phyloP scores from a whole-genome alignment of 1,140 invertebrate genomes.

The Cataglyphis hispanica region DNA sequence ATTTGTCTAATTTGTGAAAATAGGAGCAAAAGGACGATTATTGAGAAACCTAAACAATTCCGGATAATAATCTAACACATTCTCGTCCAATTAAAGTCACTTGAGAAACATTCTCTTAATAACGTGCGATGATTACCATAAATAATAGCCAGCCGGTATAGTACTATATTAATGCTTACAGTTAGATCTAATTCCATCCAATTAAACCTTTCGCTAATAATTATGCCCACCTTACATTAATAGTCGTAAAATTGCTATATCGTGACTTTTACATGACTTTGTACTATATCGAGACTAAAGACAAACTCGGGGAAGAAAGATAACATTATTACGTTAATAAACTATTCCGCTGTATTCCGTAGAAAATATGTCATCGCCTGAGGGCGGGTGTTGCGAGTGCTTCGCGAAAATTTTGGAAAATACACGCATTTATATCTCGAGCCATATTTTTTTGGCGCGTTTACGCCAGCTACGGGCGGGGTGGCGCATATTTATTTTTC shows the following conservation, averaged over 20 bases:
- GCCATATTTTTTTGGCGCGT: conserved; percentile 68
- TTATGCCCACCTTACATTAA: conserved; percentile 66
- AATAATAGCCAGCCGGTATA: conserved; percentile 45
- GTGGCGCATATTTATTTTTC: conserved; percentile 67
- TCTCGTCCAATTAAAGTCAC: conserved; percentile 79
- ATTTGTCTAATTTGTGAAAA: neutral
- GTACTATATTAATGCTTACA: conserved; percentile 69
- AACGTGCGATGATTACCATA: conserved; percentile 76
- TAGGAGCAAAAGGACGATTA: neutral
- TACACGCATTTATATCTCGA: conserved; percentile 62
- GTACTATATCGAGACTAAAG: neutral
- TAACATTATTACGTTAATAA: conserved; percentile 64
- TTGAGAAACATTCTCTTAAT: conserved; percentile 74
- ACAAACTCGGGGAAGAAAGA: neutral
- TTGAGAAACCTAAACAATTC: conserved; percentile 31
- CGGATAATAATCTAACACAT: conserved; percentile 78
- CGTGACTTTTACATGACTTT: neutral
- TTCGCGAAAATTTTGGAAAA: conserved; percentile 65
- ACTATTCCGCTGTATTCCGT: conserved; percentile 58
- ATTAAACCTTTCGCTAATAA: conserved; percentile 78
- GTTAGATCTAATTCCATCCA: conserved; percentile 75
- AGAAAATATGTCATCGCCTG: conserved; percentile 66
- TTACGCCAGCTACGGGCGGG: conserved; percentile 65
- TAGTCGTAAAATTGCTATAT: conserved; percentile 41
- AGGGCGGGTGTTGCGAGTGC: conserved; percentile 59